Conservation (phyloP, 2,113 vertebrate species). For the Piaya cayana region DNA sequence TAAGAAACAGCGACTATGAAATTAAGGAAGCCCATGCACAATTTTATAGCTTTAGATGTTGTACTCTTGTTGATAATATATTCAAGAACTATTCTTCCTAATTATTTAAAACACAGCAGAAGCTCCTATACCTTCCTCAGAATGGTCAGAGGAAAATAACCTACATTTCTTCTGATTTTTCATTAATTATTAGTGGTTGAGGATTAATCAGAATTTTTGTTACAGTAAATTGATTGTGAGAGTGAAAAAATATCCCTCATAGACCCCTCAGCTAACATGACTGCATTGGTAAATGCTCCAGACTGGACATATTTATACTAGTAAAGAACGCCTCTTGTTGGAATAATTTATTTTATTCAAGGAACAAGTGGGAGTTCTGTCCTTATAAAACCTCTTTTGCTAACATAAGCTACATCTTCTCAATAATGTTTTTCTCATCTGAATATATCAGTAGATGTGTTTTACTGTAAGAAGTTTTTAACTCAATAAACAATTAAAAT, state of each 20-base stretch:
- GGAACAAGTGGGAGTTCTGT: constrained; percentile 7
- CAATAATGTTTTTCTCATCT: not conserved
- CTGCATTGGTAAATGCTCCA: not conserved
- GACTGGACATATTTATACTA: constrained; percentile 10
- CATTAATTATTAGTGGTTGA: not conserved
- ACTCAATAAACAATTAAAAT: not conserved
- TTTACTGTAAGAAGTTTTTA: not conserved
- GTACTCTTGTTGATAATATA: not conserved
- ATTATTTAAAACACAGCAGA: not conserved
- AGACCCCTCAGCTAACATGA: not conserved
- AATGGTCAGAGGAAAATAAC: not conserved
- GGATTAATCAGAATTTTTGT: not conserved
- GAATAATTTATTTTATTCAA: not conserved
- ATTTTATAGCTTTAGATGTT: not conserved
- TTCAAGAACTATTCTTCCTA: not conserved
- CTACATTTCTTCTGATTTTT: not conserved
- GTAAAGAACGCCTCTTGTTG: not conserved
- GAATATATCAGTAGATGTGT: not conserved
- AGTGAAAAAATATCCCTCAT: not conserved
- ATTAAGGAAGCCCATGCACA: not conserved
- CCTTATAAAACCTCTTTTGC: constrained; percentile 6
- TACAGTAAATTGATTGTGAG: not conserved
- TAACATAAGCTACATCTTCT: not conserved
- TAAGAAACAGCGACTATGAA: not conserved
- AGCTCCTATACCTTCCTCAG: not conserved